Percentiles rank a stretch among this genome's conserved stretches.
phyloP scores from a whole-genome alignment of 2,113 vertebrate genomes.

The Semnornis frantzii region DNA sequence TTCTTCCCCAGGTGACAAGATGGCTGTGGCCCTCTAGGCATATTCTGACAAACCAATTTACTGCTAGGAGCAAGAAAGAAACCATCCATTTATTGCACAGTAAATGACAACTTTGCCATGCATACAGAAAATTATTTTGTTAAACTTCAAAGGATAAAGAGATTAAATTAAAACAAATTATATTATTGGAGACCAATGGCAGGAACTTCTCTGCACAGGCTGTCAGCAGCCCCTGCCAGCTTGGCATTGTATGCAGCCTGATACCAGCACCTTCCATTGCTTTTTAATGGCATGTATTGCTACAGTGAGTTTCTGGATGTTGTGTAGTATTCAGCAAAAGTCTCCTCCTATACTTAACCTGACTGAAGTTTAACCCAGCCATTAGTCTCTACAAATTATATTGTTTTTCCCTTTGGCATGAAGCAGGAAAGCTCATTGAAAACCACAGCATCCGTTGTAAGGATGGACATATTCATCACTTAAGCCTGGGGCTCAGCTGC shows the following conservation, averaged over 20 bases:
- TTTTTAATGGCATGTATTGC: neutral
- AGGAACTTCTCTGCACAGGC: neutral
- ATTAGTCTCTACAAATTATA: neutral
- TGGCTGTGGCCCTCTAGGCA: rapidly evolving
- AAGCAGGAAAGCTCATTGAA: constrained; percentile 10
- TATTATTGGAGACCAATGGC: neutral
- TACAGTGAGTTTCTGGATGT: neutral
- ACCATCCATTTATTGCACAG: neutral
- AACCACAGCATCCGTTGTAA: neutral
- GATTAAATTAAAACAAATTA: too few relatives aligned
- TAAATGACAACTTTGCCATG: neutral
- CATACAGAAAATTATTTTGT: neutral
- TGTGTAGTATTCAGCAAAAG: neutral
- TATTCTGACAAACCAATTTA: neutral
- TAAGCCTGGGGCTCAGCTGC: constrained; percentile 1
- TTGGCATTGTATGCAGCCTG: neutral
- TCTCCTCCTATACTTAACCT: neutral
- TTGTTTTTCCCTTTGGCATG: neutral
- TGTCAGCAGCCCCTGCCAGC: neutral
- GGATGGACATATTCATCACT: neutral
- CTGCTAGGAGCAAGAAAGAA: neutral
- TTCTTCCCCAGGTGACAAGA: neutral
- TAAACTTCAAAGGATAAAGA: neutral
- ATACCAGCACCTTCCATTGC: neutral
- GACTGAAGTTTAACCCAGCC: constrained; percentile 1